Percentiles rank a stretch among this genome's conserved stretches.
Conservation (phyloP, 2,888 invertebrate genomes). For the Andrena fulva region DNA sequence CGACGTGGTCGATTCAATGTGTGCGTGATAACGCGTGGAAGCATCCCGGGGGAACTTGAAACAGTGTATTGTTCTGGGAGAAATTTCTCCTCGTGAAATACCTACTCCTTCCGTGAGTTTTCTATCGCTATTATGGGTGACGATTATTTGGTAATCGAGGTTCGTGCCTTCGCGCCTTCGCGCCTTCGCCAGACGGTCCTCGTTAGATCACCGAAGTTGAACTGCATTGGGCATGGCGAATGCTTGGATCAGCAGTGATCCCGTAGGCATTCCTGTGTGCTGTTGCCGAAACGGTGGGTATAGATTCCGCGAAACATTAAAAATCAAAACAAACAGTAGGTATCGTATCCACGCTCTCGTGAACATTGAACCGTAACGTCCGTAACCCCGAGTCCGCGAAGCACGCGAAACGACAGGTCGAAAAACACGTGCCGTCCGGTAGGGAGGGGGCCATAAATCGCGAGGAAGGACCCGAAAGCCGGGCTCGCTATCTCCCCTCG, state of each 20-base stretch:
- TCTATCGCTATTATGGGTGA: neutral
- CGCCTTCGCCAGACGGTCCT: too few relatives aligned
- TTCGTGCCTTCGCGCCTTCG: too few relatives aligned
- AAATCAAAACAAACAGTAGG: neutral
- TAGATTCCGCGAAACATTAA: neutral
- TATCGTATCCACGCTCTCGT: neutral
- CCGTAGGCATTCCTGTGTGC: too few relatives aligned
- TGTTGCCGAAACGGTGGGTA: too few relatives aligned
- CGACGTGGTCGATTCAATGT: slow-evolving; percentile 4
- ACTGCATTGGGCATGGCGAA: too few relatives aligned
- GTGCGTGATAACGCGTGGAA: neutral
- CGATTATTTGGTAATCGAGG: too few relatives aligned
- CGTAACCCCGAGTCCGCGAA: neutral
- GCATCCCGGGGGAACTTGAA: neutral
- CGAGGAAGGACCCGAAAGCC: slow-evolving; percentile 24
- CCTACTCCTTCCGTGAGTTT: neutral
- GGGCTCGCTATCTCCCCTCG: slow-evolving; percentile 62
- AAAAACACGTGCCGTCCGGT: slow-evolving; percentile 7
- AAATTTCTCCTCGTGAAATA: neutral
- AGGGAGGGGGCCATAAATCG: slow-evolving; percentile 51
- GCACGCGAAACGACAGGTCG: slow-evolving; percentile 1
- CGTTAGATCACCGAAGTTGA: too few relatives aligned
- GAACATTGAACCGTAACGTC: neutral
- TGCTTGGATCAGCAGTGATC: too few relatives aligned
- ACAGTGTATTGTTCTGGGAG: neutral